phyloP scores from a whole-genome alignment of 1,140 invertebrate species.

The Bombus vancouverensis region DNA sequence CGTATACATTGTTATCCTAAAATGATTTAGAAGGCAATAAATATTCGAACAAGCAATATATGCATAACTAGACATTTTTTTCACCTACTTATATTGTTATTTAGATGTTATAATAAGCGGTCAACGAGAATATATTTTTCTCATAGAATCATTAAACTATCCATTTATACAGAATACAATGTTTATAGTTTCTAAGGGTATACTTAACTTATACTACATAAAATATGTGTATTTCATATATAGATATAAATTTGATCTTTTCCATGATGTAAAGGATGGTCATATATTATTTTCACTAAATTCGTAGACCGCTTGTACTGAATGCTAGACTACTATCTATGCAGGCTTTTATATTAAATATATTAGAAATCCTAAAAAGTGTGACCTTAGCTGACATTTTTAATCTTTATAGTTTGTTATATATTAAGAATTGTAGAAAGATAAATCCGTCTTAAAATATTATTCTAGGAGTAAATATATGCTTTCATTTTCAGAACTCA shows the following conservation, averaged over 20 bases:
- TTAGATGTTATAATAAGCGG: neutral
- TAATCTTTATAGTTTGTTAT: neutral
- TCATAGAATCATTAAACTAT: neutral
- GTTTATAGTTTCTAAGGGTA: neutral
- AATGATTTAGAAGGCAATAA: slow-evolving; percentile 6
- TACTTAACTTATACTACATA: neutral
- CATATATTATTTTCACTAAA: neutral
- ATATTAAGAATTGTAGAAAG: neutral
- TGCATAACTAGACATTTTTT: slow-evolving; percentile 24
- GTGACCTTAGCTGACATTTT: slow-evolving; percentile 44
- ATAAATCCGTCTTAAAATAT: neutral
- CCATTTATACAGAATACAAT: neutral
- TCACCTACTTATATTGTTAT: slow-evolving; percentile 10
- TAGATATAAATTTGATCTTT: neutral
- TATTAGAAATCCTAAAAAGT: slow-evolving; percentile 47
- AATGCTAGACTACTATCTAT: slow-evolving; percentile 69
- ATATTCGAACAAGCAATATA: slow-evolving; percentile 52
- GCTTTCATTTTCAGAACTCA: neutral
- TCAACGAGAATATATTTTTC: neutral
- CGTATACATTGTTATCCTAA: neutral
- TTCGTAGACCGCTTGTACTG: slow-evolving; percentile 33
- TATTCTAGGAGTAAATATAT: neutral
- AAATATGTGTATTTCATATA: neutral
- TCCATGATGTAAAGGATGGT: neutral
- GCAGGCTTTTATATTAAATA: slow-evolving; percentile 66